Base-by-base conservation (phyloP, 1,140 invertebrate species). In the Brachionus asplanchnoidis region DNA sequence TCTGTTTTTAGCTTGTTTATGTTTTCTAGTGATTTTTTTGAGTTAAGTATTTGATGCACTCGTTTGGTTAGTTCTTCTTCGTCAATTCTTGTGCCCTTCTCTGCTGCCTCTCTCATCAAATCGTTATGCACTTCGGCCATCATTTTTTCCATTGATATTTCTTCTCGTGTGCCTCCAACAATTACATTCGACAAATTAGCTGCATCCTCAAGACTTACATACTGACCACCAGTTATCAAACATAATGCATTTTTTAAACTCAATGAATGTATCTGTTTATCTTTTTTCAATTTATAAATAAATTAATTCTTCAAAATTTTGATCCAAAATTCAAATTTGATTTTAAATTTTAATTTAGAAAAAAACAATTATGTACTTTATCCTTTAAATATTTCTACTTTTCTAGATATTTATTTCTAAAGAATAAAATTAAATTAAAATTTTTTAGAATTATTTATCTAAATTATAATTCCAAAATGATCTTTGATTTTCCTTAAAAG, bases 191-290 rank as follows among this genome's bases (percentile, higher is more conserved):
- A 40, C 42, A 84, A 78, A 36, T 65, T 23, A n/a, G 17, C n/a
- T 14, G 44, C 28, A 60, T 84, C 11, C 28, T 60, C 14, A 20
- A 84, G 42, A 9, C 44, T n/a, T 26, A 84, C 68, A 53, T 75
- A 84, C 28, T 84, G 84, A 3, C 84, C 84, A 78, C 84, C 84
- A 42, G 68, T 84, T n/a, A 75, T 84, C 9, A 56, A 44, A 8
- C 26, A 32, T 36, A 84, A 40, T 28, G 44, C 28, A n/a, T n/a
- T 17, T 56, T 28, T 1, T 28, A 28, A 28, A 28, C 26, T 28
- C 26, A 28, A 28, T 28, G 26, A 28, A 28, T 28, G 26, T 28
- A 28, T 28, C 26, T 28, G 2, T 28, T 28, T 28, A 28, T 28
- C 2, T 28, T 60, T 60, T 60, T 60, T 60, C n/a, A 60, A 60